A percentile compares a stretch with the other conserved stretches of the same genome.
Evolutionary conservation across 2,113 vertebrate species (phyloP).

Genomic region (Pitta sordida): DNA sequence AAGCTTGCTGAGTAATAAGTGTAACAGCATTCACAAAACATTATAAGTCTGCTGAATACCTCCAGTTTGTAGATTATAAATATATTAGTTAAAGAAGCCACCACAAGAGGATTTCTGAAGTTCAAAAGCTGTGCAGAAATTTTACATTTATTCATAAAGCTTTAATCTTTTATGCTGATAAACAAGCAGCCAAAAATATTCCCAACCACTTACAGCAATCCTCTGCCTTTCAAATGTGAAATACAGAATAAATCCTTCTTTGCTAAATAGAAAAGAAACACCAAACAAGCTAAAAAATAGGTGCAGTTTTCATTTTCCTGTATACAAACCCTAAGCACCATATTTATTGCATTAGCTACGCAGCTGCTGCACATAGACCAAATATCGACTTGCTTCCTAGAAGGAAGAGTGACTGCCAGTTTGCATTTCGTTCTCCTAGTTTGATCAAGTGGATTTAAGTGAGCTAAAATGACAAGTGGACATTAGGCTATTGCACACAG

Average conservation of each 20-base stretch:
- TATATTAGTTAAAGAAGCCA: background rate
- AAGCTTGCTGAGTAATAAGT: background rate
- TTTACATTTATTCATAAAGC: conserved; percentile 14
- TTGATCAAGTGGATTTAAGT: conserved; percentile 36
- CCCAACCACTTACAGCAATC: background rate
- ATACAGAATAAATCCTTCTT: background rate
- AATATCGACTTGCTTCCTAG: conserved; percentile 32
- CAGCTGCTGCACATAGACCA: background rate
- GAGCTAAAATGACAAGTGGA: conserved; percentile 43
- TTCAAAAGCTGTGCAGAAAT: background rate
- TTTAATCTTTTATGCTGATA: conserved; percentile 26
- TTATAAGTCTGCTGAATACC: background rate
- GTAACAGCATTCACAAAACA: background rate
- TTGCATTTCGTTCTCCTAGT: conserved; percentile 14
- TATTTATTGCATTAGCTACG: conserved; percentile 21
- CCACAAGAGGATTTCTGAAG: conserved; percentile 8
- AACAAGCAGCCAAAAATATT: background rate
- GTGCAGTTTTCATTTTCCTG: background rate
- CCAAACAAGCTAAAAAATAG: background rate
- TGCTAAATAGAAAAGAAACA: background rate
- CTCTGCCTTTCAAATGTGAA: conserved; percentile 19
- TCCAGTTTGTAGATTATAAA: conserved; percentile 23
- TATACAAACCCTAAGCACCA: conserved; percentile 7
- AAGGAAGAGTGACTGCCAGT: conserved; percentile 32
- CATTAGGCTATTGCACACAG: background rate